A percentile compares a stretch with the other conserved stretches of the same genome.
Conservation (phyloP, 1,140 invertebrate species). For the Zaprionus nigranus region DNA sequence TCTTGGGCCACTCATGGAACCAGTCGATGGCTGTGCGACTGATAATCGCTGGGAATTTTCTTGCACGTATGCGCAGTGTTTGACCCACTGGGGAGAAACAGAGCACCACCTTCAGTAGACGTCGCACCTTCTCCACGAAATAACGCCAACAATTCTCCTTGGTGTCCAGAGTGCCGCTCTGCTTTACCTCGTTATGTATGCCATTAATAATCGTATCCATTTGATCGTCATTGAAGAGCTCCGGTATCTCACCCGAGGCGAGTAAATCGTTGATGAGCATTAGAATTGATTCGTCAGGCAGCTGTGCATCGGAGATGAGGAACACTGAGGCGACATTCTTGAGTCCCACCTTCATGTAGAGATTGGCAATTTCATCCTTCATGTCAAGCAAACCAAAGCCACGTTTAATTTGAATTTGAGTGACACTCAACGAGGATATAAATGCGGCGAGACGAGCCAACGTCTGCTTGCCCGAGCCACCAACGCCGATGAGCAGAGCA, state of each 20-base stretch:
- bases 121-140: conserved; percentile 95
- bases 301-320: conserved; percentile 97
- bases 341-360: conserved; percentile 95
- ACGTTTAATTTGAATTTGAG: conserved; percentile 96
- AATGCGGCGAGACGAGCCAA: conserved; percentile 94
- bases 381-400: conserved; percentile 94
- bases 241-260: conserved; percentile 97
- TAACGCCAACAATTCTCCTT: conserved; percentile 98
- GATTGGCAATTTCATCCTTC: conserved; percentile 90
- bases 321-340: conserved; percentile 96
- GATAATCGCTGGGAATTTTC: conserved; percentile 97
- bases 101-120: conserved; percentile 90
- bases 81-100: conserved; percentile 97
- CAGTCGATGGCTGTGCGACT: conserved; percentile 97
- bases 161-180: conserved; percentile 92
- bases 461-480: conserved; percentile 97
- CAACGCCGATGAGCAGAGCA: conserved; percentile 96
- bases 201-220: conserved; percentile 94
- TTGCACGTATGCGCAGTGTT: conserved; percentile 92
- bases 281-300: conserved; percentile 95
- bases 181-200: conserved; percentile 92
- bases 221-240: conserved; percentile 96
- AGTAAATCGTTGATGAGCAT: conserved; percentile 98
- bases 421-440: conserved; percentile 95
- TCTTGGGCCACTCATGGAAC: conserved; percentile 98